These are phyloP conservation scores for Mythimna vitellina DNA, from an alignment of 2,888 invertebrate species.

Conservation along the genomic window DNA sequence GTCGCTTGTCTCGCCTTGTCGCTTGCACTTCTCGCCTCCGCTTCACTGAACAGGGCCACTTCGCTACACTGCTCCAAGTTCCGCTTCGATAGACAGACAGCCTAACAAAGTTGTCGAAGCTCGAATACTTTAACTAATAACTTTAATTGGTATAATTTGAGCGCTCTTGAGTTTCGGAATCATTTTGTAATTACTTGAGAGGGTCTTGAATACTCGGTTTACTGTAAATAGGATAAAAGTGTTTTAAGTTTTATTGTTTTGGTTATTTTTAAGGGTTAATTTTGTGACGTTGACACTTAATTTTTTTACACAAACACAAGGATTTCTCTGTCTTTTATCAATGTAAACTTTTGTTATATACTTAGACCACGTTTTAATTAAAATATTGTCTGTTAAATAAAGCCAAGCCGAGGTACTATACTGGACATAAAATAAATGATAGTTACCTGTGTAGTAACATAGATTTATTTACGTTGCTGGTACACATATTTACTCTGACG, in stretches of 20 bases:
- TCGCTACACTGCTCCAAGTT: slow-evolving; percentile 12
- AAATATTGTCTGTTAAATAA: not conserved
- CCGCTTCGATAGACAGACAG: slow-evolving; percentile 15
- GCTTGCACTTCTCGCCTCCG: not conserved
- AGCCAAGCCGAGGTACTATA: not conserved
- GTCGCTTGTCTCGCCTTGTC: slow-evolving; percentile 4
- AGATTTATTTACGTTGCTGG: not conserved
- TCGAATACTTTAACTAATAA: slow-evolving; percentile 32
- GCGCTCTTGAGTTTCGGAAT: slow-evolving; percentile 21
- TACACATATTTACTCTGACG: not conserved
- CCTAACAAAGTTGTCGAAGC: slow-evolving; percentile 26
- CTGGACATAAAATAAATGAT: not conserved
- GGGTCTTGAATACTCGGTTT: slow-evolving; percentile 1
- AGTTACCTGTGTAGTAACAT: not conserved
- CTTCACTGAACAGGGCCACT: slow-evolving; percentile 12
- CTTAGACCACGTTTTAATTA: not conserved
- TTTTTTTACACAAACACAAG: not conserved
- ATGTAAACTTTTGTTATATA: not conserved
- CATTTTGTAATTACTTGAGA: slow-evolving; percentile 28
- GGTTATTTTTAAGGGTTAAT: not conserved
- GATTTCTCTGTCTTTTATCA: not conserved
- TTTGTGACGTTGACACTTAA: not conserved
- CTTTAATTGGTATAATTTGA: slow-evolving; percentile 44
- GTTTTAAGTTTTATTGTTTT: not conserved
- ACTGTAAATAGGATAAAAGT: slow-evolving; percentile 14